Evolutionary conservation across 2,797 vertebrate genomes (phyloP), one percentile per base, ranked within the genome.

Genomic region (Thunnus albacares): DNA sequence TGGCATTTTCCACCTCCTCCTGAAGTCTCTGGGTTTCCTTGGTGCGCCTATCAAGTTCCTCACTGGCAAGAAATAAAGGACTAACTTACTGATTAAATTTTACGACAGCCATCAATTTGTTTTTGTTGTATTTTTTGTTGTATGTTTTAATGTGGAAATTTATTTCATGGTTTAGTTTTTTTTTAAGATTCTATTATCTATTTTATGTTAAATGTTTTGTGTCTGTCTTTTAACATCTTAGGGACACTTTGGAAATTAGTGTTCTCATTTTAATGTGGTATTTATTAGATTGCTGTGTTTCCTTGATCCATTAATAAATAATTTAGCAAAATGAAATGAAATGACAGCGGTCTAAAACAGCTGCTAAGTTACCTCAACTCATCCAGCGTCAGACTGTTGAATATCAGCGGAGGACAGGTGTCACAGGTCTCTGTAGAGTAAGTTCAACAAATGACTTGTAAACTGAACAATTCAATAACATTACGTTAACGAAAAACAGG

Each of bases 1-100:
- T 92, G 59, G 90, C 93, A 78, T 88, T 81, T 90, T 95, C 94
- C 53, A 95, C 82, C 77, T 96, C 94, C 81, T 95, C 89, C 70
- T 94, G 93, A 41, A 96, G 91, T 85, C 83, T 85, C 75, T 95
- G 89, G 20, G 92, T 93, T 84, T 96, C 94, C 77, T 82, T 90
- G 20, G 92, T 93, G 84, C 93, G 82, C 59, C 87, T 91, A 63
- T 93, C 86, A 47, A 95, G 91, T 71, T 95, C 92, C 75, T 95
- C 85, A 72, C 96, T 96, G 84, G 69, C 30, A 91, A 94, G 15
- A 75, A 49, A 52, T 7, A 49, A 17, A 76, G 41, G 10, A 8
- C 38, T 52, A 24, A 24, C 24, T 24, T 24, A 58, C 26, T 24
- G 6, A 63, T 5, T 4, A 43, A 47, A 15, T n/a, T 14, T 38